These are phyloP conservation scores for Lepidurus couesii DNA, from an alignment of 1,140 invertebrate species.

Conservation along the genomic window DNA sequence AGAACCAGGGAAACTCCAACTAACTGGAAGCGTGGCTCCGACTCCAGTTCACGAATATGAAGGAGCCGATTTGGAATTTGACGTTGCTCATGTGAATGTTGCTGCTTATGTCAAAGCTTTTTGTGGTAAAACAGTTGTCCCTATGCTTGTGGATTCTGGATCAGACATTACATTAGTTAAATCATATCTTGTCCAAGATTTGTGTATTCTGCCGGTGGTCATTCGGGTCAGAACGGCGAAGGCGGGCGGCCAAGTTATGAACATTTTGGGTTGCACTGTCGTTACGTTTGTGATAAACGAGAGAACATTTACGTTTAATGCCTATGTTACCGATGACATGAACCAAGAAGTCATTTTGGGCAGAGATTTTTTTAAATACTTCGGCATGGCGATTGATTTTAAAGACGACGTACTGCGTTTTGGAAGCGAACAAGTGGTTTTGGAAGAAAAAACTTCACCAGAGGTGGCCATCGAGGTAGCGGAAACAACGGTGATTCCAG, in stretches of 20 bases:
- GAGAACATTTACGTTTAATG: background rate
- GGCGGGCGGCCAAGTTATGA: background rate
- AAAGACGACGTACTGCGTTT: background rate
- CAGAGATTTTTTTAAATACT: background rate
- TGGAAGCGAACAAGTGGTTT: background rate
- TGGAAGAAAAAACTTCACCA: background rate
- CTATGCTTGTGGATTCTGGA: slow-evolving; percentile 5
- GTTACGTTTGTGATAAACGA: slow-evolving; percentile 6
- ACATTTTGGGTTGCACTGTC: background rate
- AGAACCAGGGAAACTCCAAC: background rate
- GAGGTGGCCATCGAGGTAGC: background rate
- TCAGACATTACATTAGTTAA: background rate
- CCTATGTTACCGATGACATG: slow-evolving; percentile 5
- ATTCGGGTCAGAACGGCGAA: slow-evolving; percentile 4
- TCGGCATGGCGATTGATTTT: slow-evolving; percentile 1
- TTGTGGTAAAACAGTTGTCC: slow-evolving; percentile 1
- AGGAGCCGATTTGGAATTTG: background rate
- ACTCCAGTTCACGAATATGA: background rate
- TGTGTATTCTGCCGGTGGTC: background rate
- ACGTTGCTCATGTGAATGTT: background rate
- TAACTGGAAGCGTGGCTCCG: background rate
- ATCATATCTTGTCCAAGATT: background rate
- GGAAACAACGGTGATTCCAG: background rate
- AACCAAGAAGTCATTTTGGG: background rate
- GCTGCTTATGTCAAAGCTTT: background rate